Conservation (phyloP, 1,140 invertebrate genomes). For the Ruditapes philippinarum region DNA sequence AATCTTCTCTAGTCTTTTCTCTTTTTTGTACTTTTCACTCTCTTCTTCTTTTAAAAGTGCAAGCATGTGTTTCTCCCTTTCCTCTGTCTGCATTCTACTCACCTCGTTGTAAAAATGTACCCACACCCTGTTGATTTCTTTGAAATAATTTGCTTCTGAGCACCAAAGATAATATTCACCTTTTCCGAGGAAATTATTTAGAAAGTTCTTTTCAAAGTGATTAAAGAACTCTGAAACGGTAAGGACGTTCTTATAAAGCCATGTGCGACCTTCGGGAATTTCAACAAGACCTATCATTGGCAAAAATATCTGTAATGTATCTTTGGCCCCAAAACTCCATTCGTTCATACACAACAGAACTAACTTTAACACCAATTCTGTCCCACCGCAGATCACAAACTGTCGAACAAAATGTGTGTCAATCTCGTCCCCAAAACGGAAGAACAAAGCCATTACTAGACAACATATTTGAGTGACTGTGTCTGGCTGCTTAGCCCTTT, state of each 20-base stretch:
- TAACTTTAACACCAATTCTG: constrained; percentile 65
- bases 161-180: constrained; percentile 26
- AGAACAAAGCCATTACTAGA: constrained; percentile 55
- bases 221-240: constrained; percentile 55
- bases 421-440: constrained; percentile 60
- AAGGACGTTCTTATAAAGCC: constrained; percentile 65
- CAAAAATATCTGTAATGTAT: constrained; percentile 12
- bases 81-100: constrained; percentile 50
- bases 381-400: constrained; percentile 66
- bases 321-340: background rate
- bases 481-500: background rate
- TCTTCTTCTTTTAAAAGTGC: constrained; percentile 71
- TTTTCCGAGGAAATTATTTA: constrained; percentile 6
- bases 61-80: constrained; percentile 67
- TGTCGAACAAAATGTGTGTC: constrained; percentile 72
- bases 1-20: constrained; percentile 69
- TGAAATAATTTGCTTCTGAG: constrained; percentile 14
- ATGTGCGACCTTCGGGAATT: constrained; percentile 59
- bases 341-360: constrained; percentile 58
- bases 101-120: constrained; percentile 67
- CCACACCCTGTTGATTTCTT: constrained; percentile 55
- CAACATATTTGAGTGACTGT: background rate
- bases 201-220: constrained; percentile 32
- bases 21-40: constrained; percentile 64
- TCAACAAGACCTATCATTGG: constrained; percentile 64